A percentile compares a stretch with the other conserved stretches of the same genome.
Evolutionary conservation across 2,797 vertebrate species (phyloP).

Genomic region (Rhinella marina): DNA sequence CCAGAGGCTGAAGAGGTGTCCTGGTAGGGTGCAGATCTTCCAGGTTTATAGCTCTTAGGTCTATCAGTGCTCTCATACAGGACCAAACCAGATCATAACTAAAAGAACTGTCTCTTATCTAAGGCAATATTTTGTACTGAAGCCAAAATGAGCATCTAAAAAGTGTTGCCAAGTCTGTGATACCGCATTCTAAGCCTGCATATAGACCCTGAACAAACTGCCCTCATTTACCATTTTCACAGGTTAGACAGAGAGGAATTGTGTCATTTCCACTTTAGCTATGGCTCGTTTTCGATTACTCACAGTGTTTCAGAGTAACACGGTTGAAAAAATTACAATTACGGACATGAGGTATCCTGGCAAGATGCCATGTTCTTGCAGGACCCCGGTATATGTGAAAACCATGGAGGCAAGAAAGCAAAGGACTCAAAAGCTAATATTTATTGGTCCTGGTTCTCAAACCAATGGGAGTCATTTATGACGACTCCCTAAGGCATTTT

Average conservation of each 20-base stretch:
- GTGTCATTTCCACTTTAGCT: constrained; percentile 79
- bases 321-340: constrained; percentile 77
- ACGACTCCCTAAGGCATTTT: no score
- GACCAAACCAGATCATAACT: background rate
- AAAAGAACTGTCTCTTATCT: background rate
- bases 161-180: background rate
- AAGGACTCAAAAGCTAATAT: constrained; percentile 65
- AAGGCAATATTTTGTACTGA: no score
- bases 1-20: no score
- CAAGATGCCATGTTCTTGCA: constrained; percentile 67
- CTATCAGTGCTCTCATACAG: background rate
- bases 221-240: constrained; percentile 62
- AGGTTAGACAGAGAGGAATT: constrained; percentile 66
- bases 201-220: background rate
- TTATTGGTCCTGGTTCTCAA: constrained; percentile 37
- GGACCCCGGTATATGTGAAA: constrained; percentile 72
- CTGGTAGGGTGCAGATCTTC: no score
- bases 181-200: background rate
- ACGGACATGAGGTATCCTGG: constrained; percentile 68
- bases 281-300: constrained; percentile 77
- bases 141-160: background rate
- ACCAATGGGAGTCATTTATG: background rate
- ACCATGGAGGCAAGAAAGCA: constrained; percentile 62
- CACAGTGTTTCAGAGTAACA: constrained; percentile 75
- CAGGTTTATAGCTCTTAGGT: no score